These are phyloP conservation scores for Mactra quadrangularis DNA, from an alignment of 1,140 invertebrate genomes.

Conservation along the genomic window DNA sequence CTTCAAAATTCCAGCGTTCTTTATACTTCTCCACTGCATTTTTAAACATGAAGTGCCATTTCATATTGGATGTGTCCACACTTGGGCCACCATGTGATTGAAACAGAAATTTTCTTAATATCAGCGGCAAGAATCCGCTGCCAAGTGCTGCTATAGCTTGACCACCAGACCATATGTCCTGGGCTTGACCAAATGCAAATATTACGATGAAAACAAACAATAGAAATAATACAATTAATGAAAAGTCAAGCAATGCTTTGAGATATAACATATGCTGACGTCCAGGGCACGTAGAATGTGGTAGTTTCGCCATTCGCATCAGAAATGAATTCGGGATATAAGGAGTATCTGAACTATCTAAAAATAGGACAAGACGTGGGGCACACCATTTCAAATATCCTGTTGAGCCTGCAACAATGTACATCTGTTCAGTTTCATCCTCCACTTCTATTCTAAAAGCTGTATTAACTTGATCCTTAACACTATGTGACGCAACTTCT, in stretches of 20 bases:
- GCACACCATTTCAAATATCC: slow-evolving; percentile 36
- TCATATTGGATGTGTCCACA: slow-evolving; percentile 30
- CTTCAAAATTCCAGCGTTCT: slow-evolving; percentile 18
- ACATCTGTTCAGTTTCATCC: slow-evolving; percentile 9
- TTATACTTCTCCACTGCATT: slow-evolving; percentile 4
- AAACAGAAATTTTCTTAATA: slow-evolving; percentile 25
- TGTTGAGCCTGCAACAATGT: slow-evolving; percentile 10
- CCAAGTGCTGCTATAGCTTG: slow-evolving; percentile 25
- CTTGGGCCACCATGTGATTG: neutral
- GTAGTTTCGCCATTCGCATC: slow-evolving; percentile 24
- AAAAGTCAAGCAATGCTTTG: slow-evolving; percentile 32
- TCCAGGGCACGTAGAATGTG: slow-evolving; percentile 18
- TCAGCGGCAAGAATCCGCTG: slow-evolving; percentile 27
- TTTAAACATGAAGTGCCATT: slow-evolving; percentile 34
- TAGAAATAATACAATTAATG: slow-evolving; percentile 14
- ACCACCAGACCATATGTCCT: slow-evolving; percentile 12
- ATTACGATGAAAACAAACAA: slow-evolving; percentile 46
- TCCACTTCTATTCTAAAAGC: slow-evolving; percentile 19
- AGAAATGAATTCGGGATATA: slow-evolving; percentile 38
- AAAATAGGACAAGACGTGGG: slow-evolving; percentile 9
- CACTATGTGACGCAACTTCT: neutral
- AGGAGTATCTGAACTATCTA: slow-evolving; percentile 29
- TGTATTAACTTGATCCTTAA: slow-evolving; percentile 24
- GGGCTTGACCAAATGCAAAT: slow-evolving; percentile 32
- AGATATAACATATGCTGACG: slow-evolving; percentile 15